Evolutionary conservation across 2,888 invertebrate genomes (phyloP).

Genomic region (Caprella mutica): DNA sequence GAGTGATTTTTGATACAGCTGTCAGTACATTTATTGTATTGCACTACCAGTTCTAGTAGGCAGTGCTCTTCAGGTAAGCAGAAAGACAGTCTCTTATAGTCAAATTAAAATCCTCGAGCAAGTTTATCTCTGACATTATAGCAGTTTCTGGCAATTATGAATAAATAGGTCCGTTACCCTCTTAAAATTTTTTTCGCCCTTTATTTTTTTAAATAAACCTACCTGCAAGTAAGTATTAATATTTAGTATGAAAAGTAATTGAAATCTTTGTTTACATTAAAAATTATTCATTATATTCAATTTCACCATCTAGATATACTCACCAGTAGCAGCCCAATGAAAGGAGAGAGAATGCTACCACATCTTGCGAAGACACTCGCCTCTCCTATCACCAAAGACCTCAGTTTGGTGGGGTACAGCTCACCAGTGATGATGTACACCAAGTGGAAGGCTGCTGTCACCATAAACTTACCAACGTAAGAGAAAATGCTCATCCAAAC

Average conservation of each 20-base stretch:
- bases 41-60: no score
- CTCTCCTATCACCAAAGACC: conserved; percentile 20
- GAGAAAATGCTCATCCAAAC: conserved; percentile 5
- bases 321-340: conserved; percentile 24
- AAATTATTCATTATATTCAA: not conserved
- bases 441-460: conserved; percentile 30
- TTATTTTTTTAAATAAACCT: not conserved
- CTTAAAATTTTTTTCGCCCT: not conserved
- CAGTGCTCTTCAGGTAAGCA: no score
- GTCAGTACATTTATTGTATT: no score
- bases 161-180: not conserved
- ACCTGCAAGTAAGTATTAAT: not conserved
- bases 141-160: not conserved
- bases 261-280: not conserved
- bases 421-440: conserved; percentile 23
- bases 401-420: conserved; percentile 20
- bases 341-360: conserved; percentile 22
- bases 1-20: no score
- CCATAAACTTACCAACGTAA: conserved; percentile 19
- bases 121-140: not conserved
- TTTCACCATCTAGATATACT: not conserved
- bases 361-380: conserved; percentile 16
- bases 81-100: no score
- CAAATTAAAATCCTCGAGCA: no score
- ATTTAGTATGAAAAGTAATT: not conserved